phyloP scores from a whole-genome alignment of 2,113 vertebrate genomes.

The Ifrita kowaldi region DNA sequence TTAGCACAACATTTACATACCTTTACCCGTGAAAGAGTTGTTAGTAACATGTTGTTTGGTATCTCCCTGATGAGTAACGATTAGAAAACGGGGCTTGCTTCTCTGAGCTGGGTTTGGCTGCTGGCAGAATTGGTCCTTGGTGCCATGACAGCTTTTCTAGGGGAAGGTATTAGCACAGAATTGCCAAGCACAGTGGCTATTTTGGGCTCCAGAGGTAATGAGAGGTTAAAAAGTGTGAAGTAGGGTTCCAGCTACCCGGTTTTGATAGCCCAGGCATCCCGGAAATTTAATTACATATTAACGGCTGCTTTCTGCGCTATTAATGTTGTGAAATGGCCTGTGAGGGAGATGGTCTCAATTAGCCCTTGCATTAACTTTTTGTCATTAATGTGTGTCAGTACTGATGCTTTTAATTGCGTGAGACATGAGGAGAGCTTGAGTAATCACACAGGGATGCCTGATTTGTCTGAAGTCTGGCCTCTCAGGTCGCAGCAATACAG shows the following conservation, averaged over 20 bases:
- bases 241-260: not conserved
- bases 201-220: not conserved
- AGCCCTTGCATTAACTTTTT: constrained; percentile 45
- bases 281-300: constrained; percentile 60
- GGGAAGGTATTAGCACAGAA: not conserved
- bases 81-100: not conserved
- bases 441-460: not conserved
- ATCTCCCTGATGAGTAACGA: not conserved
- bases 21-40: not conserved
- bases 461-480: not conserved
- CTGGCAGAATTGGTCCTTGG: not conserved
- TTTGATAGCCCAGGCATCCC: not conserved
- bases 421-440: not conserved
- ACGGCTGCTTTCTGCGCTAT: constrained; percentile 12
- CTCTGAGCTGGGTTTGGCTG: not conserved
- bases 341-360: constrained; percentile 40
- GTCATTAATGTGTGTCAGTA: constrained; percentile 25
- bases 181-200: not conserved
- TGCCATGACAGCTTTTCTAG: not conserved
- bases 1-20: not conserved
- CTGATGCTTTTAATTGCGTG: constrained; percentile 8
- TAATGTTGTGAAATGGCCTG: constrained; percentile 40
- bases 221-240: constrained; percentile 39
- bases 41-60: not conserved
- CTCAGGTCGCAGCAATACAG: not conserved